Base-by-base conservation (phyloP, 2,113 vertebrate genomes). In the Psophia crepitans region DNA sequence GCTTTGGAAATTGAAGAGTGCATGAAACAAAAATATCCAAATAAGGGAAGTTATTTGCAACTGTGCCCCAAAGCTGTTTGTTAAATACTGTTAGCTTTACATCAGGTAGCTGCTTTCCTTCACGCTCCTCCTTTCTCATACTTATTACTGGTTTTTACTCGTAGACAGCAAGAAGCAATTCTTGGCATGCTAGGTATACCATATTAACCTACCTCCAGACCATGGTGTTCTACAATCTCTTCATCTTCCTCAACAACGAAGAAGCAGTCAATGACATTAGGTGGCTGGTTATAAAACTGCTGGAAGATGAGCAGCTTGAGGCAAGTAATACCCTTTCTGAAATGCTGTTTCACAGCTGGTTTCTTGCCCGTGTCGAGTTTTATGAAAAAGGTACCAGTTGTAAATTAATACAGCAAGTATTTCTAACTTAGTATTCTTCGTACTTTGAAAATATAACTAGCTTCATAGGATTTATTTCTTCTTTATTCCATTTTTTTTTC, bases 211-310 rank as follows among this genome's bases (percentile, higher is more conserved):
- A 99, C 98, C 99, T 99, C 97, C 99, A 99, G 98, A 99, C 99
- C 58, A 99, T 99, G 99, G 99, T 99, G 56, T 99, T 99, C 97
- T 99, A 99, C 98, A 99, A 99, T 98, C 99, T 99, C 87, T 99
- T 99, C 98, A 99, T 99, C 97, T 99, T 99, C 97, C 98, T 99
- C 96, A 99, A 98, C 94, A 98, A 98, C 86, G 97, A 98, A 71
- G 98, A 98, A 89, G 98, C 99, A 10, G 98, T 99, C 83, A 90
- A 97, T 83, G 98, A 98, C 69, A 98, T 99, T 75, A 98, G 99
- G 56, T 98, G 98, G 48, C 97, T 99, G 91, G 98, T 99, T 89
- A 98, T 99, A 91, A 97, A 91, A 65, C 98, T 99, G 54, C 98
- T 99, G 96, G 99, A 99, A 96, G 99, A 99, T 32, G 99, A 99